Percentiles rank a stretch among this genome's conserved stretches.
Conservation (phyloP, 2,888 invertebrate genomes). For the Hydrotaea cyrtoneurina region DNA sequence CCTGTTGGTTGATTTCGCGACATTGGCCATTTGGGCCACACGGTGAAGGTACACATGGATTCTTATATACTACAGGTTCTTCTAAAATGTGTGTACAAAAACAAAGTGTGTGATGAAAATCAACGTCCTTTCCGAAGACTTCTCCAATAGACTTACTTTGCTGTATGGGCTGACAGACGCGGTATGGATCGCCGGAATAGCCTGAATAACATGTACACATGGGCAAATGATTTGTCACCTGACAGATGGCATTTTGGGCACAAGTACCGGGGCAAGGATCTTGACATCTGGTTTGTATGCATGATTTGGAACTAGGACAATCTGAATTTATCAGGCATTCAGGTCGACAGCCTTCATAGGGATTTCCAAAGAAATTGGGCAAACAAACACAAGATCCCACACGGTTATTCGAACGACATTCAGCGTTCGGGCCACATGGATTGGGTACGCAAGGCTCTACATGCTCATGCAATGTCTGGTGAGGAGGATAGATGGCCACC, state of each 20-base stretch:
- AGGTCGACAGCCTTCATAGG: conserved; percentile 87
- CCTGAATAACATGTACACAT: conserved; percentile 86
- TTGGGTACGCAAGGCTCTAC: conserved; percentile 85
- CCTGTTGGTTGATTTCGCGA: conserved; percentile 82
- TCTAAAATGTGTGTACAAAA: conserved; percentile 55
- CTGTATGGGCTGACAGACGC: conserved; percentile 82
- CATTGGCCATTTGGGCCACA: conserved; percentile 85
- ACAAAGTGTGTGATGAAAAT: background rate
- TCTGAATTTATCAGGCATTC: conserved; percentile 91
- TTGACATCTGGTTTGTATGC: conserved; percentile 87
- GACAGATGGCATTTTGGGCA: conserved; percentile 87
- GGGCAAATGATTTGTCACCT: conserved; percentile 89
- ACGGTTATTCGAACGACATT: conserved; percentile 84
- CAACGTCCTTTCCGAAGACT: background rate
- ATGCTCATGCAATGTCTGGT: conserved; percentile 71
- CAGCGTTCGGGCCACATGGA: conserved; percentile 88
- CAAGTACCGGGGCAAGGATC: conserved; percentile 91
- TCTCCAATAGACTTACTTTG: conserved; percentile 83
- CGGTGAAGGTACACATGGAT: conserved; percentile 85
- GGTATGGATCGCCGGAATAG: conserved; percentile 87
- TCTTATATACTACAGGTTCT: conserved; percentile 75
- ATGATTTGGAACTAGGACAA: conserved; percentile 87
- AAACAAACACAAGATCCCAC: conserved; percentile 88
- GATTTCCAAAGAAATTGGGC: conserved; percentile 85
- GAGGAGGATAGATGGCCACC: background rate